phyloP scores from a whole-genome alignment of 2,797 vertebrate species.

The Threskiornis aethiopicus region DNA sequence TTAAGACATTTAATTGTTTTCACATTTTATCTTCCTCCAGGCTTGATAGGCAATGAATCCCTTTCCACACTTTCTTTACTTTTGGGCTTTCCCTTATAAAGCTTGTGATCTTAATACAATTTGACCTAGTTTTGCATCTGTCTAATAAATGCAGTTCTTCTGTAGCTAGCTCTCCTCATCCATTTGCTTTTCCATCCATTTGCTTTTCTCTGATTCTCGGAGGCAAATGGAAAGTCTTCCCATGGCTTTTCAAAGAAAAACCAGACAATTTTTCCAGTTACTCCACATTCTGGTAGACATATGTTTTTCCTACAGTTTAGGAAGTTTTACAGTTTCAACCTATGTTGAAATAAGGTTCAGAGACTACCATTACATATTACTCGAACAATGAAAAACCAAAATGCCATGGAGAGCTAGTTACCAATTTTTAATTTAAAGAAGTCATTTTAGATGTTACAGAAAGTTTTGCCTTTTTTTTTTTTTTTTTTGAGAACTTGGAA shows the following conservation, averaged over 20 bases:
- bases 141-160: neutral
- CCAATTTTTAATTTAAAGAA: neutral
- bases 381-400: neutral
- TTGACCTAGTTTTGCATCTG: neutral
- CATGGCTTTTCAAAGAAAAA: neutral
- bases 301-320: neutral
- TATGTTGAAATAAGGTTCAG: neutral
- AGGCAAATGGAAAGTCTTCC: neutral
- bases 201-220: neutral
- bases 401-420: neutral
- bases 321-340: too few species aligned
- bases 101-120: neutral
- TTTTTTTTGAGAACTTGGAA: neutral
- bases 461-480: neutral
- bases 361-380: neutral
- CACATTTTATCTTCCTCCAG: slow-evolving; percentile 4
- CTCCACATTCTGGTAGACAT: neutral
- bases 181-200: neutral
- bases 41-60: neutral
- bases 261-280: neutral
- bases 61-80: neutral
- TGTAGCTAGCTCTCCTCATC: neutral
- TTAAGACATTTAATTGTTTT: neutral
- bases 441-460: neutral
- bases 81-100: neutral